phyloP scores from a whole-genome alignment of 2,797 vertebrate species.

The Malurus splendens region DNA sequence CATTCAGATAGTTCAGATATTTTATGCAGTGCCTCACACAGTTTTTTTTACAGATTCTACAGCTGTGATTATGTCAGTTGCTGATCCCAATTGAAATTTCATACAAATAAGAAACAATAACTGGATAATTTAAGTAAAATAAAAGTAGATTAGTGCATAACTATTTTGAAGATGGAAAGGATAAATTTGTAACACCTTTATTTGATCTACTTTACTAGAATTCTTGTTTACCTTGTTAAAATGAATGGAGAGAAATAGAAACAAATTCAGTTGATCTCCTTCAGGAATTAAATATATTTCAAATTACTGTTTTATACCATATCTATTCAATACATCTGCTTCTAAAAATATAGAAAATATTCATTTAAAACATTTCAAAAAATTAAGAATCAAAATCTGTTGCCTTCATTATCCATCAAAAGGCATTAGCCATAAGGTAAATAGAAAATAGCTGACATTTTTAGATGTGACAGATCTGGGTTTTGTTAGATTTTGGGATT shows the following conservation, averaged over 20 bases:
- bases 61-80: neutral
- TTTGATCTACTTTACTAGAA: neutral
- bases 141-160: neutral
- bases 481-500: neutral
- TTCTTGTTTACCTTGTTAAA: neutral
- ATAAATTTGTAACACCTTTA: neutral
- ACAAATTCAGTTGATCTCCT: neutral
- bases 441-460: neutral
- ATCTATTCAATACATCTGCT: neutral
- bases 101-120: neutral
- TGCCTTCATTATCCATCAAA: neutral
- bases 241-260: neutral
- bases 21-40: neutral
- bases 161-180: neutral
- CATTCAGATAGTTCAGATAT: neutral
- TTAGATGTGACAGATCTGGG: fast-evolving
- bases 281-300: neutral
- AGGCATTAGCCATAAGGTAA: fast-evolving
- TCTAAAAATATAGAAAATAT: neutral
- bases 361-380: neutral
- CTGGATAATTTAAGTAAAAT: neutral
- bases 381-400: neutral
- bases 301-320: neutral
- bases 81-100: neutral
- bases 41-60: neutral